phyloP scores from a whole-genome alignment of 2,113 vertebrate species.

The Phrynocephalus versicolor region DNA sequence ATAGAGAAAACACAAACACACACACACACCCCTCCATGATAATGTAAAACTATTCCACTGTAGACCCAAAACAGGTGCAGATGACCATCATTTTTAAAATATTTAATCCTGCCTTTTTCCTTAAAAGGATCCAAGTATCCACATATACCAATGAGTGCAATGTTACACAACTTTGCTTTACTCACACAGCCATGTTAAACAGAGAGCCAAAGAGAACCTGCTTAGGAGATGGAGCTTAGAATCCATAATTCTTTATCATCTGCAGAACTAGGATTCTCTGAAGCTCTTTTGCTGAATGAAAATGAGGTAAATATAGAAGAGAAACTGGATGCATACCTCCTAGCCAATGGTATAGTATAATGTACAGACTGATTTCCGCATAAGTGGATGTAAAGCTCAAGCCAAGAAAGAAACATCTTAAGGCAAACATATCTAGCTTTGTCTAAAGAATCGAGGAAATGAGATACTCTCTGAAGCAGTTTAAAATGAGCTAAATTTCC shows the following conservation, averaged over 20 bases:
- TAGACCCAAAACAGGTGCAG: neutral
- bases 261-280: constrained; percentile 39
- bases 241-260: constrained; percentile 54
- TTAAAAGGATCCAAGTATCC: too few relatives aligned
- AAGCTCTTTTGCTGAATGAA: neutral
- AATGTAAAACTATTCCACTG: neutral
- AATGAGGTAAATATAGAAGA: neutral
- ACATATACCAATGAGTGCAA: neutral
- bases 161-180: neutral
- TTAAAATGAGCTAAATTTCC: constrained; percentile 43
- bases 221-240: neutral
- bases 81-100: neutral
- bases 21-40: neutral
- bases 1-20: too few relatives aligned
- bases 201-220: neutral
- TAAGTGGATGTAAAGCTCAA: neutral
- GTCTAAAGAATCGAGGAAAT: constrained; percentile 54
- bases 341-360: neutral
- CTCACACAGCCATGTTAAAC: neutral
- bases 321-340: neutral
- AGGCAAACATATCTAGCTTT: constrained; percentile 44
- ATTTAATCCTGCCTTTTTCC: too few relatives aligned
- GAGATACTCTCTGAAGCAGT: constrained; percentile 47
- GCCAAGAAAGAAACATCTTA: neutral
- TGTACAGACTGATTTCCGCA: neutral